Conservation (phyloP, 2,888 invertebrate genomes). For the Sipunculus nudus region DNA sequence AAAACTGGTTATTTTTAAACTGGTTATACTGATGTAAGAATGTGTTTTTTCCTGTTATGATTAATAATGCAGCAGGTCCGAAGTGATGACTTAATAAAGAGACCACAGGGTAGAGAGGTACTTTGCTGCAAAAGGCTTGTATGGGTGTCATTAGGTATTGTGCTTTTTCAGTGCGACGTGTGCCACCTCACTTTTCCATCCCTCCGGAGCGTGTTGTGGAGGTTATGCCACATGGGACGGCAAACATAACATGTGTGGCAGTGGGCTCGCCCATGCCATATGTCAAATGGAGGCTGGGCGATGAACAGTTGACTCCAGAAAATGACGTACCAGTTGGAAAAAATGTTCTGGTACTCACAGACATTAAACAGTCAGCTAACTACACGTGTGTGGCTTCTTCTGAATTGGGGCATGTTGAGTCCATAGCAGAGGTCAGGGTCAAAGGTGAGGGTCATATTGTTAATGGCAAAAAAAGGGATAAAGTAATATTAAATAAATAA, state of each 20-base stretch:
- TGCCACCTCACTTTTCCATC: conserved; percentile 94
- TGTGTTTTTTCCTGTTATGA: no score
- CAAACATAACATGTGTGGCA: conserved; percentile 95
- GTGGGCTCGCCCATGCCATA: conserved; percentile 98
- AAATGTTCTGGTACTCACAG: conserved; percentile 85
- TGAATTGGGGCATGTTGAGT: conserved; percentile 90
- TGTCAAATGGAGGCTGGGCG: conserved; percentile 74
- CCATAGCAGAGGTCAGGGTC: conserved; percentile 88
- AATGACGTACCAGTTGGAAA: conserved; percentile 71
- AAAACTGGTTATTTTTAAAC: no score
- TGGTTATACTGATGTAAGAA: no score
- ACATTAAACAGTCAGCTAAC: conserved; percentile 91
- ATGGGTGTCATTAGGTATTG: no score
- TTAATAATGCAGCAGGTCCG: no score
- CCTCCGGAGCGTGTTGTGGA: conserved; percentile 86
- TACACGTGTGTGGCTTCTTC: conserved; percentile 97
- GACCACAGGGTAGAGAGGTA: no score
- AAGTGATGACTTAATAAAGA: no score
- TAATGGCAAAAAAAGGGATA: no score
- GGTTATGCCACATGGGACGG: conserved; percentile 88
- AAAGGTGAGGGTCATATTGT: conserved; percentile 88
- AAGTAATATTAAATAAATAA: no score
- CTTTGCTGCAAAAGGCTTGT: no score
- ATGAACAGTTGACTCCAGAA: conserved; percentile 80
- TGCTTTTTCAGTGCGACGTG: conserved; percentile 81